Base-by-base conservation (phyloP, 2,888 invertebrate genomes). In the Drosophila silvestris region DNA sequence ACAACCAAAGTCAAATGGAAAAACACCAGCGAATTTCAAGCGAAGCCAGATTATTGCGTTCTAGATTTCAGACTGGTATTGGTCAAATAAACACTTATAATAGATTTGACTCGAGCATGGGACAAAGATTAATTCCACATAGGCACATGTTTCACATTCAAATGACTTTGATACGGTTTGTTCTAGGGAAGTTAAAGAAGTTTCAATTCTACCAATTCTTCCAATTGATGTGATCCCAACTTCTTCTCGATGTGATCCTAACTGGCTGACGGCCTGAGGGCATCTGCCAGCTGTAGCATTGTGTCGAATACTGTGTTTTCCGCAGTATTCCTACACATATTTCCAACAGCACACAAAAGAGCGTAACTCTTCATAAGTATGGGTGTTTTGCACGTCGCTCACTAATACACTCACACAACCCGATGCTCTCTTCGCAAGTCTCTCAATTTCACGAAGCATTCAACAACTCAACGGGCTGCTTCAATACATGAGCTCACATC, bases 361-460 rank as follows among this genome's bases (percentile, higher is more conserved):
- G 70, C 37, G 53, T 33, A 66, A 37, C 10, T 41, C 3, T 41
- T 5, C 9, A 1, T 6, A 68, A 28, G 77, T 81, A 67, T 85
- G 59, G n/a, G 56, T 54, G 30, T 53, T 70, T 64, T 57, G 30
- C 54, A 30, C 41, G 3, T n/a, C 9, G 5, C 5, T 26, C 19
- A 81, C 81, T 41, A 53, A 85, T 32, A 82, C 84, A 68, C 0
- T 6, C 12, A 52, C 5, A 72, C 28, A 19, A 26, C n/a, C 10
- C 10, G 5, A 0, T 2, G 33, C 66, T 51, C 84, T 85, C 82
- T 70, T 41, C n/a, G 41, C 1, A 41, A n/a, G 41, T 10, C 10
- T 44, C 52, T 67, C 67, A 57, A 61, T 35, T 74, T 63, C 35
- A 22, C 70, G 60, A 74, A 52, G 35, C 33, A 26, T 9, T 37